Evolutionary conservation across 2,113 vertebrate genomes (phyloP).

Genomic region (Phoenicopterus ruber): DNA sequence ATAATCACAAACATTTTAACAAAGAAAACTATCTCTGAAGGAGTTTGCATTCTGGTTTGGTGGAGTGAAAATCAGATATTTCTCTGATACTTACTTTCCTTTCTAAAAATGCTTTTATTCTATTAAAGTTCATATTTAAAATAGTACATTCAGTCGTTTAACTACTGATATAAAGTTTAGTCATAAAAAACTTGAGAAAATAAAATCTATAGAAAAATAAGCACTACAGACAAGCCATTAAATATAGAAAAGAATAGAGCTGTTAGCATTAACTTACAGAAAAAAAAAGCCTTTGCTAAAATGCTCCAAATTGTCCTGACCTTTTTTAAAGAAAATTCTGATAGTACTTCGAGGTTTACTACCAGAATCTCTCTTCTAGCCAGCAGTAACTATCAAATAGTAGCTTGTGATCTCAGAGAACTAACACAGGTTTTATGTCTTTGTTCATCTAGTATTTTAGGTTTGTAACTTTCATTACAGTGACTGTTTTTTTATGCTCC

Average conservation of each 20-base stretch:
- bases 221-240: neutral
- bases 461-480: neutral
- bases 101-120: neutral
- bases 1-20: neutral
- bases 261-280: neutral
- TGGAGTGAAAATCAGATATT: neutral
- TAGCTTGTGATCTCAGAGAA: neutral
- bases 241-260: neutral
- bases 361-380: neutral
- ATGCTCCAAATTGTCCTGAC: neutral
- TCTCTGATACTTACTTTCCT: neutral
- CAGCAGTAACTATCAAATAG: neutral
- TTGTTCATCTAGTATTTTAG: neutral
- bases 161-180: neutral
- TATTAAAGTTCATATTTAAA: neutral
- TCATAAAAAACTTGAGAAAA: neutral
- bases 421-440: neutral
- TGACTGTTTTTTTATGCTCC: neutral
- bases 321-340: neutral
- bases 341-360: neutral
- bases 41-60: neutral
- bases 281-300: neutral
- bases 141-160: neutral
- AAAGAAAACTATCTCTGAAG: neutral
- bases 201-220: neutral